phyloP scores from a whole-genome alignment of 2,113 vertebrate genomes.

The Pachyramphus minor region DNA sequence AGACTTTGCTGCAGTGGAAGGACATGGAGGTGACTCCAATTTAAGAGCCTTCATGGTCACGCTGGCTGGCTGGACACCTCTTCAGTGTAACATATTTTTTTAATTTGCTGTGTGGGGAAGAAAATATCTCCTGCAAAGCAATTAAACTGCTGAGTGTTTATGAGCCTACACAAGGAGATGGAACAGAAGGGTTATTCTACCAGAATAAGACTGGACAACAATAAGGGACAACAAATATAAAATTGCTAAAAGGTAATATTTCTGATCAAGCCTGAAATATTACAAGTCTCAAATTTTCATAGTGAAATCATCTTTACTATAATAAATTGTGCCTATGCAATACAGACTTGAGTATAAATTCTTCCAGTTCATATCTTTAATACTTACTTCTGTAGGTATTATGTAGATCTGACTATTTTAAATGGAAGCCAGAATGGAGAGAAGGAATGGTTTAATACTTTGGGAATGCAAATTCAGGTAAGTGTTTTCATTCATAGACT shows the following conservation, averaged over 20 bases:
- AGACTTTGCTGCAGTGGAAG: background rate
- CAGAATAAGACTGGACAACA: background rate
- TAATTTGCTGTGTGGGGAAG: background rate
- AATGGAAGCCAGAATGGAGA: background rate
- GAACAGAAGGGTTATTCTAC: background rate
- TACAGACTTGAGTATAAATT: background rate
- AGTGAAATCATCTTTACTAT: background rate
- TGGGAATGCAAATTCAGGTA: background rate
- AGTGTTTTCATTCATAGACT: background rate
- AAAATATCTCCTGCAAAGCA: slow-evolving; percentile 7
- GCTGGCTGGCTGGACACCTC: background rate
- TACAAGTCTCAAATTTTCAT: background rate
- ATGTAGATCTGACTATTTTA: background rate
- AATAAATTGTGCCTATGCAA: background rate
- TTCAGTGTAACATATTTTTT: background rate
- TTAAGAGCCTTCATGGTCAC: background rate
- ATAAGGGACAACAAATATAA: background rate
- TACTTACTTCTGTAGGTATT: background rate
- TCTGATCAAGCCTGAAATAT: background rate
- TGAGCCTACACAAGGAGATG: background rate
- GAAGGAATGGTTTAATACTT: background rate
- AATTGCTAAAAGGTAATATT: background rate
- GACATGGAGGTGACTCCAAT: background rate
- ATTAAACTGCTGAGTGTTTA: background rate
- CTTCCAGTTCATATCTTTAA: background rate